Evolutionary conservation across 2,113 vertebrate genomes (phyloP).

Genomic region (Gambusia affinis): DNA sequence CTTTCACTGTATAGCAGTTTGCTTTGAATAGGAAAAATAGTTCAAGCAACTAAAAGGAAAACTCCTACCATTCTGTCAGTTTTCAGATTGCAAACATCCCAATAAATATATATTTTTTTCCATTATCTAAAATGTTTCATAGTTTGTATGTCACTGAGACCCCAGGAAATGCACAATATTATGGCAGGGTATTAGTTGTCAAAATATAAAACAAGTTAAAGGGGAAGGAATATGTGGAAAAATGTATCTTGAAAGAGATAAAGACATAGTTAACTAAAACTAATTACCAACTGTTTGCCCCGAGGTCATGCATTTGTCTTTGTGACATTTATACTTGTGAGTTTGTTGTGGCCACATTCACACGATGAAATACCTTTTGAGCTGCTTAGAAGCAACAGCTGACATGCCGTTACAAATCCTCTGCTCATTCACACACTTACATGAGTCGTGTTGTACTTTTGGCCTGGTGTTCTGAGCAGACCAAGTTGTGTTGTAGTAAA

Average conservation of each 20-base stretch:
- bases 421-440: neutral
- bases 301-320: neutral
- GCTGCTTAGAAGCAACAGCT: neutral
- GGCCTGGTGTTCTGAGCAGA: neutral
- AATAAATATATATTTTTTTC: neutral
- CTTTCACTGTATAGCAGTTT: too few species aligned
- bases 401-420: constrained; percentile 9
- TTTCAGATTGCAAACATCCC: neutral
- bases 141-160: too few species aligned
- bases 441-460: neutral
- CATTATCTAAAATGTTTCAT: too few species aligned
- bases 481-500: neutral
- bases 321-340: neutral
- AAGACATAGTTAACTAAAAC: neutral
- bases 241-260: neutral
- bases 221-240: neutral
- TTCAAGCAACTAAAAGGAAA: neutral
- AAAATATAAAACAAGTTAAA: neutral
- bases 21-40: too few species aligned
- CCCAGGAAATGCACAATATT: neutral
- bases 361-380: neutral
- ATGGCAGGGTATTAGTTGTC: neutral
- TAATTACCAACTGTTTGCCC: neutral
- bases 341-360: neutral
- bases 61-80: neutral